A percentile compares a stretch with the other conserved stretches of the same genome.
Evolutionary conservation across 2,797 vertebrate genomes (phyloP).

Genomic region (Propithecus perrieri): DNA sequence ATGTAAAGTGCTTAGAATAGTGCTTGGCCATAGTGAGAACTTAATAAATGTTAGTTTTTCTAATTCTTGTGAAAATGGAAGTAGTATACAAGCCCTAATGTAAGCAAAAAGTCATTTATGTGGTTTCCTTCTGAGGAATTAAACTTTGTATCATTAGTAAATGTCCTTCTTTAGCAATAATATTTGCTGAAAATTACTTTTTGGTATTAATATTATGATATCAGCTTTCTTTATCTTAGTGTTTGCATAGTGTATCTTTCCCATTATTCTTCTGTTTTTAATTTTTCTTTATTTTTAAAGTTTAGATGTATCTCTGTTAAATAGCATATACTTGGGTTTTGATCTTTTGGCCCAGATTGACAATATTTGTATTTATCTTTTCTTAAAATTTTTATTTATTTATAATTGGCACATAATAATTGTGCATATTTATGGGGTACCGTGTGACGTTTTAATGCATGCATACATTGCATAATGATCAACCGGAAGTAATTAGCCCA

Average conservation of each 20-base stretch:
- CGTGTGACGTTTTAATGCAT: background rate
- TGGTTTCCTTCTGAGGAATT: background rate
- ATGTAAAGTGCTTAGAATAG: background rate
- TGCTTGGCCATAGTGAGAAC: background rate
- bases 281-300: background rate
- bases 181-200: background rate
- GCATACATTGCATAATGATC: background rate
- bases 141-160: background rate
- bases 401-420: background rate
- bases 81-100: background rate
- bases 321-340: background rate
- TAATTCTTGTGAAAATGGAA: background rate
- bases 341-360: background rate
- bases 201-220: background rate
- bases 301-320: background rate
- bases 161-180: background rate
- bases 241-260: background rate
- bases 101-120: background rate
- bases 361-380: background rate
- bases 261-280: background rate
- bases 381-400: background rate
- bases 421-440: background rate
- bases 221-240: background rate
- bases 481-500: background rate
- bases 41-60: background rate